These are phyloP conservation scores for Hirtodrosophila confusa DNA, from an alignment of 2,888 invertebrate genomes.

Conservation along the genomic window DNA sequence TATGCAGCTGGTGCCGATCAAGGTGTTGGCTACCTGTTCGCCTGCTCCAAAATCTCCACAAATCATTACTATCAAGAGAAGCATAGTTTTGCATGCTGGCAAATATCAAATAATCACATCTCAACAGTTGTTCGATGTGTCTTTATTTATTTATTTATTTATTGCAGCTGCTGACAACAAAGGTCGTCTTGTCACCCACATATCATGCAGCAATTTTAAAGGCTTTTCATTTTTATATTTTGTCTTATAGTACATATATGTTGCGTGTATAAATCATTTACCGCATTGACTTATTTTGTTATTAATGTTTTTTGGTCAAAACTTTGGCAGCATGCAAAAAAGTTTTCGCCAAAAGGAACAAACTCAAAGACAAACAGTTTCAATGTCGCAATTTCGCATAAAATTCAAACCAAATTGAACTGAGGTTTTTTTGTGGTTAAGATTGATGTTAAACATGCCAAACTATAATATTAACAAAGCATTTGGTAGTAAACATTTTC, in stretches of 20 bases:
- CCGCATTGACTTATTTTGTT: slow-evolving; percentile 42
- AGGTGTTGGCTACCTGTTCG: slow-evolving; percentile 30
- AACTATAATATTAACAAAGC: no score
- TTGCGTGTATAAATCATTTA: slow-evolving; percentile 35
- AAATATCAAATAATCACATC: slow-evolving; percentile 36
- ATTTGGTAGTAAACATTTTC: no score
- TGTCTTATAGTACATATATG: not conserved
- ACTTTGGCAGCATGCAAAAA: slow-evolving; percentile 22
- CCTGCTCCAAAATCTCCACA: slow-evolving; percentile 65
- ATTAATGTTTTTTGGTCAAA: slow-evolving; percentile 36
- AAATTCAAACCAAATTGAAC: no score
- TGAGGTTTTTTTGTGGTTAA: no score
- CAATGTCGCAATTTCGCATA: no score
- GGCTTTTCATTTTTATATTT: slow-evolving; percentile 10
- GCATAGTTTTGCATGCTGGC: not conserved
- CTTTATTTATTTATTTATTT: slow-evolving; percentile 39
- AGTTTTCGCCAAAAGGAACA: no score
- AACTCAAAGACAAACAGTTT: no score
- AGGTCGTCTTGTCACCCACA: slow-evolving; percentile 69
- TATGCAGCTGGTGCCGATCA: slow-evolving; percentile 31
- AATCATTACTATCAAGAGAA: slow-evolving; percentile 41
- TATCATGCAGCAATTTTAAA: slow-evolving; percentile 35
- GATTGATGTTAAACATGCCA: no score
- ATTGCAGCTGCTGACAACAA: slow-evolving; percentile 59
- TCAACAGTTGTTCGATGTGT: slow-evolving; percentile 31